phyloP scores from a whole-genome alignment of 1,140 invertebrate species.

The Nixonia krombeini region DNA sequence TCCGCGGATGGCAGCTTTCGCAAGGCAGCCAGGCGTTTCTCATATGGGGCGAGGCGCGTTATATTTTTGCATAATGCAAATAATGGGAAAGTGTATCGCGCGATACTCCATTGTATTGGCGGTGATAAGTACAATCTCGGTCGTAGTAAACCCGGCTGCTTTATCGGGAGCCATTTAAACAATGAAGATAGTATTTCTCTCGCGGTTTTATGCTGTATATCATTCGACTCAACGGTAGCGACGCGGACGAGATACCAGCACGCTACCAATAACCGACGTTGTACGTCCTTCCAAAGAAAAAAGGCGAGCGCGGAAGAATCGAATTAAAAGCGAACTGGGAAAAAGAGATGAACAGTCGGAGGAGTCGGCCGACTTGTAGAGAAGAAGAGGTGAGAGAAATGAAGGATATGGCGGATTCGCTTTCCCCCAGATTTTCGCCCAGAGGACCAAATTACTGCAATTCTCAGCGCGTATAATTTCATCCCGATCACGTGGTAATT shows the following conservation, averaged over 20 bases:
- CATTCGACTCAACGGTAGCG: constrained; percentile 40
- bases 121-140: constrained; percentile 66
- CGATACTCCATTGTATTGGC: constrained; percentile 14
- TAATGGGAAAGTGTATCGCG: constrained; percentile 7
- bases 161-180: constrained; percentile 68
- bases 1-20: no score
- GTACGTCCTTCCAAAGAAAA: constrained; percentile 30
- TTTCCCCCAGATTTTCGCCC: no score
- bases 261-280: constrained; percentile 53
- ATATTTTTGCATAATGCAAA: not conserved
- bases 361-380: no score
- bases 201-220: constrained; percentile 63
- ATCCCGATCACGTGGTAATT: no score
- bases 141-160: constrained; percentile 58
- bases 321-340: constrained; percentile 11
- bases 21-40: no score
- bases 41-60: not conserved
- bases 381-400: no score
- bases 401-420: no score
- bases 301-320: constrained; percentile 27
- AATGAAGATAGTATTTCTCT: constrained; percentile 68
- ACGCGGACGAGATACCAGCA: constrained; percentile 49
- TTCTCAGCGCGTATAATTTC: no score
- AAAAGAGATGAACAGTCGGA: no score
- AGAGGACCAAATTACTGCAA: no score